These are phyloP conservation scores for Promerops cafer DNA, from an alignment of 2,113 vertebrate species.

Conservation along the genomic window DNA sequence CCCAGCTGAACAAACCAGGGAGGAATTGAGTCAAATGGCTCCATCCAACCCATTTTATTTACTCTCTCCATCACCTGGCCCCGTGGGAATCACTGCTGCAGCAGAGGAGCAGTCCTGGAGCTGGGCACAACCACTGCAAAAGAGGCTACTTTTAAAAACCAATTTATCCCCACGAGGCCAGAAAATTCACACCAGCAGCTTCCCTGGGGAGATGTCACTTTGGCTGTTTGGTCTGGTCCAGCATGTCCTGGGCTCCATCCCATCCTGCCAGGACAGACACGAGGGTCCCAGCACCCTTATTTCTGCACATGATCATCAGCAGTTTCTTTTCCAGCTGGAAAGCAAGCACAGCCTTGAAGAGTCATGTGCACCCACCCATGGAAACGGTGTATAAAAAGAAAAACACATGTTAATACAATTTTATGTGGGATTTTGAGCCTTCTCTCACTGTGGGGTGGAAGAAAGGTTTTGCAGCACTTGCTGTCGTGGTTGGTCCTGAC, in stretches of 20 bases:
- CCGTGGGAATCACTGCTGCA: not conserved
- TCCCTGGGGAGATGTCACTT: not conserved
- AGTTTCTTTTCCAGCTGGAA: not conserved
- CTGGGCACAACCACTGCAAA: not conserved
- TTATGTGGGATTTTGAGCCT: not conserved
- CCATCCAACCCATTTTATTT: not conserved
- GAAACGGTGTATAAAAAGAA: not conserved
- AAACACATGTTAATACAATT: not conserved
- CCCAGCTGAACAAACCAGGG: not conserved
- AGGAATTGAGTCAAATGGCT: not conserved
- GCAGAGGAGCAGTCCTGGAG: not conserved
- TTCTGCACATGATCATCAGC: accelerated
- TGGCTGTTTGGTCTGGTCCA: not conserved
- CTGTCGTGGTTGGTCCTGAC: not conserved
- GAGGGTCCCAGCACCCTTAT: not conserved
- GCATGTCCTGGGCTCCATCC: not conserved
- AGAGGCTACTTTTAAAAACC: not conserved
- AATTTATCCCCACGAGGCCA: accelerated
- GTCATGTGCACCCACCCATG: accelerated
- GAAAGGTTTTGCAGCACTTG: not conserved
- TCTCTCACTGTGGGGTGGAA: not conserved
- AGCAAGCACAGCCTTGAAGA: not conserved
- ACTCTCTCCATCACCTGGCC: not conserved
- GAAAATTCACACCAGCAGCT: not conserved
- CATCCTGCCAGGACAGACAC: not conserved